A percentile compares a stretch with the other conserved stretches of the same genome.
Conservation (phyloP, 2,888 invertebrate genomes). For the Dorcus hopei region DNA sequence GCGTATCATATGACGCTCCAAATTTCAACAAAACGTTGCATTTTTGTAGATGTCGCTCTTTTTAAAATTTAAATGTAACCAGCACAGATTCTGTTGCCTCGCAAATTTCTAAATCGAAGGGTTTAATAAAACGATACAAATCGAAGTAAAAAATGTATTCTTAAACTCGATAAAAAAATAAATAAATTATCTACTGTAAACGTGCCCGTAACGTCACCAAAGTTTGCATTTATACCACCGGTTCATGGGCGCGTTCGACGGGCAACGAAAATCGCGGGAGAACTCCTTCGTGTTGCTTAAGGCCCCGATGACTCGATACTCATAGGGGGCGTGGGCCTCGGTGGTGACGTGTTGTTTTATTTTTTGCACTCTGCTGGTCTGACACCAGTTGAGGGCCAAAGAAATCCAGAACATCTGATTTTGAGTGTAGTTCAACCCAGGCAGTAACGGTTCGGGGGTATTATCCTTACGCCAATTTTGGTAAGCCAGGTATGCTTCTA, state of each 20-base stretch:
- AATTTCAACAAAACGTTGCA: too few species aligned
- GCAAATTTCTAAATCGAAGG: too few species aligned
- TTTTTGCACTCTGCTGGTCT: conserved; percentile 43
- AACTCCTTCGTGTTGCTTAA: conserved; percentile 60
- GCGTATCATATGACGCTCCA: too few species aligned
- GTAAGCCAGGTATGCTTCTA: conserved; percentile 68
- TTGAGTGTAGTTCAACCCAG: conserved; percentile 43
- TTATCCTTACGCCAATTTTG: conserved; percentile 39
- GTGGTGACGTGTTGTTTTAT: conserved; percentile 41
- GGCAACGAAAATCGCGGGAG: conserved; percentile 60
- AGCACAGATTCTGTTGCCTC: too few species aligned
- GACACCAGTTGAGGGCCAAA: conserved; percentile 62
- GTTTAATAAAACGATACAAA: too few species aligned
- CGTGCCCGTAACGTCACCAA: conserved; percentile 48
- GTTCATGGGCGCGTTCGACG: conserved; percentile 58
- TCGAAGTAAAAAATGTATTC: too few species aligned
- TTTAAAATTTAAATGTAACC: too few species aligned
- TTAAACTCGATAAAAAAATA: too few species aligned
- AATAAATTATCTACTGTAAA: too few species aligned
- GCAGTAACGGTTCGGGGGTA: conserved; percentile 40
- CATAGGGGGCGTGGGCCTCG: conserved; percentile 50
- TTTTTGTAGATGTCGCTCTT: too few species aligned
- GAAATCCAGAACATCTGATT: conserved; percentile 59
- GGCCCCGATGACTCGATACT: conserved; percentile 60
- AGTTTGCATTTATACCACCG: conserved; percentile 60